Conservation (phyloP, 2,797 vertebrate genomes). For the Stomatorhinus walkeri region DNA sequence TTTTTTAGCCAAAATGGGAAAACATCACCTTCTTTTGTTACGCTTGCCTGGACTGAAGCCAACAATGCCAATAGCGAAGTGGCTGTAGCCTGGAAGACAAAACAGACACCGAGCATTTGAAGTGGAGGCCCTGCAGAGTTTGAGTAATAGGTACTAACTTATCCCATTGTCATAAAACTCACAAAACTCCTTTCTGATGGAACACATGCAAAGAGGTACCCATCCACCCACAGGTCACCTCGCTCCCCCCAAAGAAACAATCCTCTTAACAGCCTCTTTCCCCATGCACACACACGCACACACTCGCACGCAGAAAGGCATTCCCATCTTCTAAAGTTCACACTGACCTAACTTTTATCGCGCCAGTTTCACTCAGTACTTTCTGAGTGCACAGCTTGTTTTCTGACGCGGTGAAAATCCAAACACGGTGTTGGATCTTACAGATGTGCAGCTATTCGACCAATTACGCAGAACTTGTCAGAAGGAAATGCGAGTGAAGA, state of each 20-base stretch:
- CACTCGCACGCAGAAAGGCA: not conserved
- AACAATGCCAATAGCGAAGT: not conserved
- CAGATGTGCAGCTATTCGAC: not conserved
- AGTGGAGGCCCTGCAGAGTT: not conserved
- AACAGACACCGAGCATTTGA: not conserved
- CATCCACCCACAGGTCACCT: not conserved
- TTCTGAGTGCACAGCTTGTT: not conserved
- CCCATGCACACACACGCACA: not conserved
- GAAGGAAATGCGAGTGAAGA: not conserved
- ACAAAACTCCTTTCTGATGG: not conserved
- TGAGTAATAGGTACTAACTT: conserved; percentile 35
- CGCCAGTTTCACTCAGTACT: not conserved
- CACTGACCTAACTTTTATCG: not conserved
- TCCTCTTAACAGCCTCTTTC: not conserved
- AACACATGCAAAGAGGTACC: not conserved
- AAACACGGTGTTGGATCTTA: not conserved
- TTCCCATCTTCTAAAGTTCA: not conserved
- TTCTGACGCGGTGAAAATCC: not conserved
- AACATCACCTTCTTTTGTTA: not conserved
- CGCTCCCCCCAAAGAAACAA: not conserved
- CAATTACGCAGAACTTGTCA: not conserved
- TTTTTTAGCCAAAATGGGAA: not conserved
- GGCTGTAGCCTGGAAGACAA: not conserved
- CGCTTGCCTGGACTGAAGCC: not conserved
- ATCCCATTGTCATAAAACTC: conserved; percentile 12